Evolutionary conservation across 1,140 invertebrate genomes (phyloP), one percentile per base, ranked within the genome.

Genomic region (Sycophila sp.): DNA sequence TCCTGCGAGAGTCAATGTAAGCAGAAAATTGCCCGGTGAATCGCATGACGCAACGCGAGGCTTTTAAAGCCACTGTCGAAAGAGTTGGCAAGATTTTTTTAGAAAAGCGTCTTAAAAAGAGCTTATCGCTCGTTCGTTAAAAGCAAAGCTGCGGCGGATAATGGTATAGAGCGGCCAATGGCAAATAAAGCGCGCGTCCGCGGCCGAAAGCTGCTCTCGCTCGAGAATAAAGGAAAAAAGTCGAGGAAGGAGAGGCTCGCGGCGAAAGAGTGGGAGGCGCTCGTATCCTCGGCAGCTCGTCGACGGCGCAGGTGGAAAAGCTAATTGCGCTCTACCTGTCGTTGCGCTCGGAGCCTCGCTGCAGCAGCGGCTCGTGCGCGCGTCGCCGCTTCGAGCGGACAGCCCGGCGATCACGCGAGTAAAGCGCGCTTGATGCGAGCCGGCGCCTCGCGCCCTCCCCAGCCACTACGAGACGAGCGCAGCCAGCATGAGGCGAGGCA

Each of bases 301-400:
- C 32, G 7, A 8, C 28, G 36, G 55, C 70, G 66, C 74, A 75
- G 75, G 71, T 81, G 71, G 76, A 80, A 72, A 59, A 30, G 67
- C 71, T 82, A 81, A 83, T 83, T 83, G 78, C 73, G 75, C 73
- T 78, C 74, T 74, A 82, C 79, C 80, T 82, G 80, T 59, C 66
- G 40, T 53, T n/a, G 60, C 24, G 55, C 51, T 51, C 22, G 11
- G 30, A 38, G 10, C 3, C 6, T 7, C 63, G 49, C 17, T 24
- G 15, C 30, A 32, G 36, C 42, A 42, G 19, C n/a, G 40, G 34
- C 34, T 17, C 34, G 55, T 36, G 38, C 56, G 56, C 38, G 36
- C 22, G 19, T 22, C 28, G 17, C 19, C 42, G 40, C 19, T 42
- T 15, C 47, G 47, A 11, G 45, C 45, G 17, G 17, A 49, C 45